Evolutionary conservation across 2,888 invertebrate genomes (phyloP), one percentile per base, ranked within the genome.

Genomic region (Stenotaenia linearis): DNA sequence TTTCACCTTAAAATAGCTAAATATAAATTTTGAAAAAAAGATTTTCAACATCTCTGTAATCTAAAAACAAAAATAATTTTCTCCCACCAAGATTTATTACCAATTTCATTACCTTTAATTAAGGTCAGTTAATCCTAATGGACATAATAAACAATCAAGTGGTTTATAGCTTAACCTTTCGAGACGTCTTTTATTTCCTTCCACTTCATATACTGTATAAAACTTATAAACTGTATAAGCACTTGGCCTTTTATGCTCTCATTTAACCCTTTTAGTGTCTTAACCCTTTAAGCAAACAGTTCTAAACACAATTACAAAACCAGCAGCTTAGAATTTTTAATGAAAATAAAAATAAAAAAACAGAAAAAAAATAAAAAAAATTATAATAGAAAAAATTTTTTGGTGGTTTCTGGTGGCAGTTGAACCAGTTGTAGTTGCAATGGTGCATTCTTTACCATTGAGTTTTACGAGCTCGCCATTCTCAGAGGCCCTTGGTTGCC

Each of bases 401-500:
- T 18, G 18, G 18, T 18, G 50, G 50, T 50, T 50, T 50, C 50
- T 50, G 50, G 50, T 50, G 18, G 50, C 50, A 50, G 50, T 50
- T 50, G 50, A 50, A 50, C 50, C 50, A 50, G 18, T 18, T 50
- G 50, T 50, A 50, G 50, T 50, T 50, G 18, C 50, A 50, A 50
- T 50, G 50, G 50, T 50, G 50, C 32, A 74, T 76, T 76, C 77
- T 76, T 76, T 76, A 76, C 77, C 77, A 76, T 76, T 76, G 77
- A 37, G 30, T 37, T 76, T 76, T 76, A 76, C 77, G 77, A 76
- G 30, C 74, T 15, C 12, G 74, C 74, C 74, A 37, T 76, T 32
- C 37, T 23, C 37, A 23, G 35, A 32, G 32, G 18, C 37, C 77
- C 77, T 35, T 32, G 50, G 23, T 76, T 25, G 30, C 77, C 37